Conservation (phyloP, 2,113 vertebrate species). For the Syngnathus floridae region DNA sequence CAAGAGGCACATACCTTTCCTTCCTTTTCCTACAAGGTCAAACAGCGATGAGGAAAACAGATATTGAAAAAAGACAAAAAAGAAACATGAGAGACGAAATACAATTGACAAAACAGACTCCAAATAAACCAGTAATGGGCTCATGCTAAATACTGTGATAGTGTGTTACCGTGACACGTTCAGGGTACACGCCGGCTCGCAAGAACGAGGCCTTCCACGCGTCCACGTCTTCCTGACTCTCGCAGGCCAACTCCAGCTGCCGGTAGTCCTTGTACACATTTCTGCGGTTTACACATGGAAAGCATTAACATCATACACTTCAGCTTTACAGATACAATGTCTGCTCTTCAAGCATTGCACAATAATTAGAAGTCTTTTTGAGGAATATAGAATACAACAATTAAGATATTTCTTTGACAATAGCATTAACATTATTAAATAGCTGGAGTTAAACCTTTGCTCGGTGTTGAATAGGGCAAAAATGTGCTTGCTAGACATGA, state of each 20-base stretch:
- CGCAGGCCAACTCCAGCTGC: slow-evolving; percentile 97
- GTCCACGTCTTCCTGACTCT: slow-evolving; percentile 96
- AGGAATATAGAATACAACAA: background rate
- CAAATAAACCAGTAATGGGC: slow-evolving; percentile 5
- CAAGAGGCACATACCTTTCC: slow-evolving; percentile 53
- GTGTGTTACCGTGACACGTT: slow-evolving; percentile 81
- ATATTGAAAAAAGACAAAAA: slow-evolving; percentile 38
- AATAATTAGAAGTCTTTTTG: background rate
- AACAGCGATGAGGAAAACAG: slow-evolving; percentile 32
- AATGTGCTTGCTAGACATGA: slow-evolving; percentile 99
- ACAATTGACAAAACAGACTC: slow-evolving; percentile 24
- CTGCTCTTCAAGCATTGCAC: no score
- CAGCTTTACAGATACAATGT: background rate
- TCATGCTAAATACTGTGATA: background rate
- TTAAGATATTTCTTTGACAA: background rate
- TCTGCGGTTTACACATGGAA: slow-evolving; percentile 58
- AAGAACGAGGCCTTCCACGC: slow-evolving; percentile 99
- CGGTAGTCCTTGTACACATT: slow-evolving; percentile 99
- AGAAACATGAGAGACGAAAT: slow-evolving; percentile 25
- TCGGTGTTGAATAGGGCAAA: slow-evolving; percentile 99
- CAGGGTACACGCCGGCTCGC: slow-evolving; percentile 93
- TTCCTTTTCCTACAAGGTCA: slow-evolving; percentile 56
- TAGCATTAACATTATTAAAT: background rate
- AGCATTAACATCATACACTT: background rate
- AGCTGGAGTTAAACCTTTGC: slow-evolving; percentile 77